Evolutionary conservation across 2,113 vertebrate genomes (phyloP).

Genomic region (Phodopus roborovskii): DNA sequence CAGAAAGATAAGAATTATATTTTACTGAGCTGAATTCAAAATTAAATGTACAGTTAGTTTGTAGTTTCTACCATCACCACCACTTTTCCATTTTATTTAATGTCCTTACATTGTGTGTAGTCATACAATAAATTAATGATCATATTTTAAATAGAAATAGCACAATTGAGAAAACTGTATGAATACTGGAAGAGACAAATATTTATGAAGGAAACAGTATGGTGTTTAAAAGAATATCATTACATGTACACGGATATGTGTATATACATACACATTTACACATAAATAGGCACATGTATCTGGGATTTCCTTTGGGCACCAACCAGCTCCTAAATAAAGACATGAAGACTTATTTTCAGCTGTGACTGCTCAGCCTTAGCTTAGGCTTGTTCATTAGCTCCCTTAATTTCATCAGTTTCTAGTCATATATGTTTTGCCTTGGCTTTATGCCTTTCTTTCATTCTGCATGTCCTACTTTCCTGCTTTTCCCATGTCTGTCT

Average conservation of each 20-base stretch:
- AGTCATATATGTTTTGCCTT: not conserved
- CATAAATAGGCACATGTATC: not conserved
- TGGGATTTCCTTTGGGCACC: not conserved
- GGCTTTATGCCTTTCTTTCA: not conserved
- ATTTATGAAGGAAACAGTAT: not conserved
- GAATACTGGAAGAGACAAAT: not conserved
- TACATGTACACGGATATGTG: too few relatives aligned
- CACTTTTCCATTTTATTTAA: not conserved
- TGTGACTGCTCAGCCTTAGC: not conserved
- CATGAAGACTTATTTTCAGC: not conserved
- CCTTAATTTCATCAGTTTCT: not conserved
- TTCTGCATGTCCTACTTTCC: not conserved
- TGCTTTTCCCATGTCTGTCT: not conserved
- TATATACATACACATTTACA: not conserved
- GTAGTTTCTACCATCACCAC: not conserved
- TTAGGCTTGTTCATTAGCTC: not conserved
- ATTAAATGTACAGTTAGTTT: constrained; percentile 32
- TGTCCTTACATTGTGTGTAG: not conserved
- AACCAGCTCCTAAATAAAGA: not conserved
- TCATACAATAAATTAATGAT: not conserved
- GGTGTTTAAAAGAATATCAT: not conserved
- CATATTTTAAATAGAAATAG: not conserved
- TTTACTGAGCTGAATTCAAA: constrained; percentile 46
- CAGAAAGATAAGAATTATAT: constrained; percentile 54
- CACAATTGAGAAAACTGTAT: not conserved